phyloP scores from a whole-genome alignment of 2,113 vertebrate genomes.

The Parotia lawesii region DNA sequence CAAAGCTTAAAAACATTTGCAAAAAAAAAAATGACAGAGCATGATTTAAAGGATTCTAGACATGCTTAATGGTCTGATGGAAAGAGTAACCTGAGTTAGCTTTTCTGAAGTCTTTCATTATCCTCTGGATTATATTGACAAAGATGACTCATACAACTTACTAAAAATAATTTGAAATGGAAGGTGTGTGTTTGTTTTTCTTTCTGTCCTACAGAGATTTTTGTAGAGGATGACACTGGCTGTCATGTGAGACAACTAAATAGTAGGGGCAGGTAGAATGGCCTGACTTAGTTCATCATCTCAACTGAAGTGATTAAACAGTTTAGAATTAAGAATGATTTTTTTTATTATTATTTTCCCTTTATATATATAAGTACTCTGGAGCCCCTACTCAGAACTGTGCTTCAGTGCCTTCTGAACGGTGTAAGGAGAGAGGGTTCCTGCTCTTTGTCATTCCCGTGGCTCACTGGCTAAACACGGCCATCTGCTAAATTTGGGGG shows the following conservation, averaged over 20 bases:
- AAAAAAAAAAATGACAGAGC: background rate
- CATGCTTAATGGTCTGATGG: background rate
- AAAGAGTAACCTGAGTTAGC: background rate
- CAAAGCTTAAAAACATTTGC: constrained; percentile 9
- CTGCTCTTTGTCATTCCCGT: background rate
- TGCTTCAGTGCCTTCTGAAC: background rate
- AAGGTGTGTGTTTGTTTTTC: constrained; percentile 5
- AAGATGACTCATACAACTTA: background rate
- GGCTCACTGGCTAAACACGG: background rate
- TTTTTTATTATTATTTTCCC: background rate
- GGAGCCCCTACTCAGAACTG: background rate
- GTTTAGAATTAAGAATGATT: background rate
- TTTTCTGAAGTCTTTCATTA: constrained; percentile 6
- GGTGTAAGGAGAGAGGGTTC: background rate
- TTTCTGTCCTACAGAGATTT: background rate
- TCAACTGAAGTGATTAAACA: background rate
- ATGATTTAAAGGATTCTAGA: background rate
- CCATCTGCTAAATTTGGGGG: background rate
- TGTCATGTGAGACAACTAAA: background rate
- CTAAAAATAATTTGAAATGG: constrained; percentile 25
- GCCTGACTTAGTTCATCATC: background rate
- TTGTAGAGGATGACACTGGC: background rate
- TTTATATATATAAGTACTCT: background rate
- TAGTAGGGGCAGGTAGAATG: background rate
- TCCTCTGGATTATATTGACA: constrained; percentile 15